phyloP scores from a whole-genome alignment of 2,888 invertebrate genomes.

The Aphrophora alni region DNA sequence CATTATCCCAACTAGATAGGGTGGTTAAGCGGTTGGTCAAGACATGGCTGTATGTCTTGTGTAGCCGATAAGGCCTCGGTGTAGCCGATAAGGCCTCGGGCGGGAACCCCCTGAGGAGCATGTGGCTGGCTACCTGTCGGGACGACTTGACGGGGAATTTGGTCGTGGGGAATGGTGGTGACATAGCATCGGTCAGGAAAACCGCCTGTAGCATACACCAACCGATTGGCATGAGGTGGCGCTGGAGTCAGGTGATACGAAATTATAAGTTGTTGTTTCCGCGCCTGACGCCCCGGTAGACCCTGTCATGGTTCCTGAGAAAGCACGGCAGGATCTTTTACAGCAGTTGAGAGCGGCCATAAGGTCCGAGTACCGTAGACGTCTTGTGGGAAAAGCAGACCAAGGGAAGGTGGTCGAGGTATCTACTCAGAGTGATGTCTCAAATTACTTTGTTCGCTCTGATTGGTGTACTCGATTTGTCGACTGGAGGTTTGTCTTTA shows the following conservation, averaged over 20 bases:
- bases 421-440: too few species aligned
- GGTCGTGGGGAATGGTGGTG: slow-evolving; percentile 43
- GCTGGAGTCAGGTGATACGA: neutral
- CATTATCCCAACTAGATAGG: slow-evolving; percentile 49
- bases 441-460: neutral
- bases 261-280: too few species aligned
- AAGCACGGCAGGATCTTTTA: too few species aligned
- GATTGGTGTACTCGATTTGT: too few species aligned
- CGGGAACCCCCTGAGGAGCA: slow-evolving; percentile 38
- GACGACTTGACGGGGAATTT: slow-evolving; percentile 24
- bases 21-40: slow-evolving; percentile 47
- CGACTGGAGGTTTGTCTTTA: too few species aligned
- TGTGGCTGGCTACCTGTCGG: slow-evolving; percentile 50
- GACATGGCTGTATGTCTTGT: slow-evolving; percentile 53
- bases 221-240: slow-evolving; percentile 26
- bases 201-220: slow-evolving; percentile 45
- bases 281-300: too few species aligned
- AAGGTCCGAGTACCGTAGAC: neutral
- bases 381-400: too few species aligned
- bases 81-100: neutral
- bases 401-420: too few species aligned
- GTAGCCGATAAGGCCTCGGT: slow-evolving; percentile 40
- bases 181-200: slow-evolving; percentile 32
- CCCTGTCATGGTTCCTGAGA: neutral
- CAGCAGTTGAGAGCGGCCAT: too few species aligned